A percentile compares a stretch with the other conserved stretches of the same genome.
phyloP scores from a whole-genome alignment of 2,888 invertebrate species.

The Petrophora chlorosata region DNA sequence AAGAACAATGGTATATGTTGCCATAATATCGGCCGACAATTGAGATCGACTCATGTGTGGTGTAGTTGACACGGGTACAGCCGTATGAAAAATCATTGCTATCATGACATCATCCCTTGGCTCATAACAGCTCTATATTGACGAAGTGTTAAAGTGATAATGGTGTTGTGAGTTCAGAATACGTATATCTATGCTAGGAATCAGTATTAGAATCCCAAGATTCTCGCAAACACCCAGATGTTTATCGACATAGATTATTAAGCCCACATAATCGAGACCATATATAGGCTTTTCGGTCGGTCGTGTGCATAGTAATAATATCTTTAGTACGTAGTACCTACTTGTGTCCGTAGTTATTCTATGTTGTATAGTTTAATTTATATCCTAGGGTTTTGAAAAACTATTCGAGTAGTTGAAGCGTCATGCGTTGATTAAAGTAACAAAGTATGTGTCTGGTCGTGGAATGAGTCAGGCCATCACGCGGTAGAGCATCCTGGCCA shows the following conservation, averaged over 20 bases:
- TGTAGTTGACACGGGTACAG: slow-evolving; percentile 32
- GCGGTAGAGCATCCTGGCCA: slow-evolving; percentile 37
- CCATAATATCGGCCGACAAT: slow-evolving; percentile 70
- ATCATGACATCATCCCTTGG: slow-evolving; percentile 39
- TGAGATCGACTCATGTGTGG: slow-evolving; percentile 38
- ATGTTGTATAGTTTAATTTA: too few relatives aligned
- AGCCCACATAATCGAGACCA: too few relatives aligned
- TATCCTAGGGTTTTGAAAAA: slow-evolving; percentile 43
- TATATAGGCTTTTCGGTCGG: too few relatives aligned
- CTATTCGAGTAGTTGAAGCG: slow-evolving; percentile 44
- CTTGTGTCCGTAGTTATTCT: too few relatives aligned
- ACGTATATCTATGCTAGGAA: too few relatives aligned
- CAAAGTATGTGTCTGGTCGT: slow-evolving; percentile 47
- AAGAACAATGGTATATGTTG: slow-evolving; percentile 75
- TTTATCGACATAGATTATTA: too few relatives aligned
- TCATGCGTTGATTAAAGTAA: slow-evolving; percentile 52
- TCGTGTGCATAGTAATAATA: too few relatives aligned
- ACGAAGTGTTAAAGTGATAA: neutral
- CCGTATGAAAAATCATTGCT: slow-evolving; percentile 42
- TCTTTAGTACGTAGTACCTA: too few relatives aligned
- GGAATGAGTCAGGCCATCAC: slow-evolving; percentile 51
- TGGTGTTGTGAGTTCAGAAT: too few relatives aligned
- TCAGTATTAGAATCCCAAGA: too few relatives aligned
- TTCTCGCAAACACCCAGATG: too few relatives aligned
- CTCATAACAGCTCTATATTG: slow-evolving; percentile 19